Percentiles rank a stretch among this genome's conserved stretches.
Conservation (phyloP, 2,888 invertebrate genomes). For the Muschampia plurimacula region DNA sequence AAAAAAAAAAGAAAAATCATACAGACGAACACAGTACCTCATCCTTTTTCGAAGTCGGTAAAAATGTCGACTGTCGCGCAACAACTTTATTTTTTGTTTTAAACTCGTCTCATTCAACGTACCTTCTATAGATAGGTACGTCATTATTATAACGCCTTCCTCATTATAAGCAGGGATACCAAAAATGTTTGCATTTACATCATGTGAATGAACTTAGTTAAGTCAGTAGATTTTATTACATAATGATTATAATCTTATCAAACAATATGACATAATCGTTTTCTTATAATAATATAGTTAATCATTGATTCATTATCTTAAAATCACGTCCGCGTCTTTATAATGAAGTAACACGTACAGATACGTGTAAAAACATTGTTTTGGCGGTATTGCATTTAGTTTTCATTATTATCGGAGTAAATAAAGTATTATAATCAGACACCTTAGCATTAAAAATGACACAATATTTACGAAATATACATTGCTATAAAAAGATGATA, state of each 20-base stretch:
- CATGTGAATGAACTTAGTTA: slow-evolving; percentile 11
- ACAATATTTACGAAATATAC: slow-evolving; percentile 24
- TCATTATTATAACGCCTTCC: too few species aligned
- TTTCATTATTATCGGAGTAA: background rate
- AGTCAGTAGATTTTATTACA: slow-evolving; percentile 17
- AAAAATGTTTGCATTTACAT: background rate
- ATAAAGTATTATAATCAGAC: slow-evolving; percentile 16
- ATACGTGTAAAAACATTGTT: slow-evolving; percentile 22
- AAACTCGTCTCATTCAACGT: too few species aligned
- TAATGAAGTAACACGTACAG: slow-evolving; percentile 23
- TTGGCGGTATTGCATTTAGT: slow-evolving; percentile 8
- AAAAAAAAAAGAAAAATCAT: too few species aligned
- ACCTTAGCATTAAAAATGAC: background rate
- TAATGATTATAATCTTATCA: slow-evolving; percentile 25
- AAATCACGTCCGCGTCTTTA: slow-evolving; percentile 18
- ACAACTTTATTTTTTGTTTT: too few species aligned
- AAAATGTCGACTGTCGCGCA: too few species aligned
- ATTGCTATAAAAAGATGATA: slow-evolving; percentile 39
- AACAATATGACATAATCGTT: slow-evolving; percentile 22
- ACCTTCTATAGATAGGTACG: too few species aligned
- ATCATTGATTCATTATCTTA: slow-evolving; percentile 19
- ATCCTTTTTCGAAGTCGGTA: too few species aligned
- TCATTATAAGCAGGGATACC: too few species aligned
- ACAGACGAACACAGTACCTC: too few species aligned
- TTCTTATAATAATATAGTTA: slow-evolving; percentile 12